Percentiles rank a stretch among this genome's conserved stretches.
Conservation (phyloP, 2,888 invertebrate genomes). For the Pseudococcus viburni region DNA sequence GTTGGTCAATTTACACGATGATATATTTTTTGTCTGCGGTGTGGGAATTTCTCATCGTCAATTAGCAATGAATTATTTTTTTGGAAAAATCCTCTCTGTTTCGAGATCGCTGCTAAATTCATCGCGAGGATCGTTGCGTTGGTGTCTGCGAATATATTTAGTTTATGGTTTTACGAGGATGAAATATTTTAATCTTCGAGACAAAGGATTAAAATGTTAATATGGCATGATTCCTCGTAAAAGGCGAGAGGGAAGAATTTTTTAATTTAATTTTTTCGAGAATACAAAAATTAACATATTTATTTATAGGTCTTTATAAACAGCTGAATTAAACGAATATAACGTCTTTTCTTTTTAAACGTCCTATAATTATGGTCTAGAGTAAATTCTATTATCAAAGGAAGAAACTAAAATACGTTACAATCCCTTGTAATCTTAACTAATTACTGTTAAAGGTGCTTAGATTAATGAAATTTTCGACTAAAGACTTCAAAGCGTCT, state of each 20-base stretch:
- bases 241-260: slow-evolving; percentile 10
- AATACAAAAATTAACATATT: slow-evolving; percentile 11
- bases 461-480: slow-evolving; percentile 47
- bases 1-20: neutral
- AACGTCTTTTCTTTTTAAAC: slow-evolving; percentile 33
- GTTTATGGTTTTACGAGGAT: neutral
- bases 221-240: neutral
- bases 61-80: neutral
- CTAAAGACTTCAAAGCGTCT: slow-evolving; percentile 28
- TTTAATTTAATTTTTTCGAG: neutral
- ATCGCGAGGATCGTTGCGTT: neutral
- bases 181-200: slow-evolving; percentile 1
- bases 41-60: neutral
- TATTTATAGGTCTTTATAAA: slow-evolving; percentile 14
- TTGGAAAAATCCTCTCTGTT: neutral
- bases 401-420: slow-evolving; percentile 40
- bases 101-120: neutral
- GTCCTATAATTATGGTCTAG: slow-evolving; percentile 32
- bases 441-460: slow-evolving; percentile 45
- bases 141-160: neutral
- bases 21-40: neutral
- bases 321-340: slow-evolving; percentile 6
- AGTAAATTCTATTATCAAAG: slow-evolving; percentile 36
- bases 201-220: slow-evolving; percentile 33
- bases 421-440: slow-evolving; percentile 44